Evolutionary conservation across 35 echinoderm and acorn worm species (phyloP).

Genomic region (Apostichopus californicus): DNA sequence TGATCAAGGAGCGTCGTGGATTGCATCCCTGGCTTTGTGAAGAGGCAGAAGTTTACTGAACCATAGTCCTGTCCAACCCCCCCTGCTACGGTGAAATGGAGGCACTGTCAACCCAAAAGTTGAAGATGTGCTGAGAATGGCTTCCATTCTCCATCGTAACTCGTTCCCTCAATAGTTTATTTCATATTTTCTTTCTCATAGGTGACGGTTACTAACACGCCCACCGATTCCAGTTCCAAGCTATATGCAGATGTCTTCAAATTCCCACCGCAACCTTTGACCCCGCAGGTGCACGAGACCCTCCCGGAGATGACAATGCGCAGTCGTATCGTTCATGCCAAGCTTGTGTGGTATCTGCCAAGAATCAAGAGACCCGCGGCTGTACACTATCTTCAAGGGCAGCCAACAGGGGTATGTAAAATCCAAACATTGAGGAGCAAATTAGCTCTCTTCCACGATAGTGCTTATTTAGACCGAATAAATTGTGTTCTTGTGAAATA

Average conservation of each 20-base stretch:
- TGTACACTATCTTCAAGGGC: constrained; percentile 76
- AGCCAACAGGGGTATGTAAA: constrained; percentile 71
- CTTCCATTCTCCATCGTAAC: too few relatives aligned
- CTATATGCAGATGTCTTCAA: constrained; percentile 6
- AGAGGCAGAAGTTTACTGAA: too few relatives aligned
- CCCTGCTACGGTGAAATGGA: too few relatives aligned
- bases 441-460: too few relatives aligned
- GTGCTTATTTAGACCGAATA: too few relatives aligned
- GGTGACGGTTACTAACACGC: not conserved
- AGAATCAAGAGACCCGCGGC: constrained; percentile 65
- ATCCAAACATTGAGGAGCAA: too few relatives aligned
- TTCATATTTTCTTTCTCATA: not conserved
- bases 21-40: too few relatives aligned
- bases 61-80: too few relatives aligned
- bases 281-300: not conserved
- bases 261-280: not conserved
- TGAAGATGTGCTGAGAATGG: too few relatives aligned
- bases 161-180: not conserved
- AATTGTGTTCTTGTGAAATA: too few relatives aligned
- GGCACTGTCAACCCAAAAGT: too few relatives aligned
- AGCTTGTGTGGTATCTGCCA: constrained; percentile 74
- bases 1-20: too few relatives aligned
- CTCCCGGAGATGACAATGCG: constrained; percentile 50
- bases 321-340: constrained; percentile 71
- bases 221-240: not conserved